These are phyloP conservation scores for Dastarcus helophoroides DNA, from an alignment of 2,888 invertebrate species.

Conservation along the genomic window DNA sequence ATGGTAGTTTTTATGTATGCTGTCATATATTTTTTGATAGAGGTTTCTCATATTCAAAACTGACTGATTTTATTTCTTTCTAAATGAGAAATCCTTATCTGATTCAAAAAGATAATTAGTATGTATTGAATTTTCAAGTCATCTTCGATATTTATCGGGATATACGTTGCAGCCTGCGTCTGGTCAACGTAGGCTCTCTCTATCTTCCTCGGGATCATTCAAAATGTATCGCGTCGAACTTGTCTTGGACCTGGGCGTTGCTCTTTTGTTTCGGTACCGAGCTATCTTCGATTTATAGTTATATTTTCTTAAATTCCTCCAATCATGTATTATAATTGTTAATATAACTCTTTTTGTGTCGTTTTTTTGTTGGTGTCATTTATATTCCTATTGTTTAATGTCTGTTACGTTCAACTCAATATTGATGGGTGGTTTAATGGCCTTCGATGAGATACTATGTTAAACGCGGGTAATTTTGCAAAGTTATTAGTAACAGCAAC, in stretches of 20 bases:
- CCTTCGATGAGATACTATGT: no score
- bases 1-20: slow-evolving; percentile 11
- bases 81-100: slow-evolving; percentile 36
- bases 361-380: slow-evolving; percentile 15
- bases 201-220: background rate
- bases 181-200: slow-evolving; percentile 15
- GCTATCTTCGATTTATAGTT: slow-evolving; percentile 25
- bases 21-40: slow-evolving; percentile 11
- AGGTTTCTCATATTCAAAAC: slow-evolving; percentile 11
- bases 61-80: slow-evolving; percentile 27
- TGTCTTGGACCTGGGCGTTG: slow-evolving; percentile 14
- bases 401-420: no score
- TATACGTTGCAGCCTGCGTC: slow-evolving; percentile 25
- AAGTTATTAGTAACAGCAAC: no score
- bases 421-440: no score
- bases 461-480: no score
- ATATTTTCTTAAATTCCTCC: slow-evolving; percentile 31
- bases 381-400: slow-evolving; percentile 6
- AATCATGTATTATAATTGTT: slow-evolving; percentile 33
- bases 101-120: slow-evolving; percentile 37
- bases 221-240: background rate
- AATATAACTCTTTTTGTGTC: slow-evolving; percentile 24
- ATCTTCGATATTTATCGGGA: slow-evolving; percentile 36
- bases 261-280: slow-evolving; percentile 19
- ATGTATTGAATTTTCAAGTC: slow-evolving; percentile 38